Base-by-base conservation (phyloP, 2,113 vertebrate species). In the Potamarius usumacintae region DNA sequence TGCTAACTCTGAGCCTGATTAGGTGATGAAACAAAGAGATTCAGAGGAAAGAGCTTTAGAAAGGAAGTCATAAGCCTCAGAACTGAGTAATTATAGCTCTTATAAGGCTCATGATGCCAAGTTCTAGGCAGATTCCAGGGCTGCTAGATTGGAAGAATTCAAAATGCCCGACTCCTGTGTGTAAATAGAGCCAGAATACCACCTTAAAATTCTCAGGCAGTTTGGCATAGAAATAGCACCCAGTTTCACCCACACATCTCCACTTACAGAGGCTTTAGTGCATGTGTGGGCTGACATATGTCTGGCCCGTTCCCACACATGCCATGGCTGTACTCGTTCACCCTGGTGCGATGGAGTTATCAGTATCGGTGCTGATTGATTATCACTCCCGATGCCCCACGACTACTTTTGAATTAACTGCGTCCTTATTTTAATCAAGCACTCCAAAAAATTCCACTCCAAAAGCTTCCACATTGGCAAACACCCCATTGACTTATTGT, bases 401-500 rank as follows among this genome's bases (percentile, higher is more conserved):
- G 81, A 84, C 65, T 69, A 84, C 63, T 87, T 78, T 83, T 71
- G 78, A 71, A 84, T 58, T 53, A 87, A 34, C 14, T 50, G 15
- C 63, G 55, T 57, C 60, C 18, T 76, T 1, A 88, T 88, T 90
- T 86, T 9, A 60, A 89, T 85, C 67, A 62, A 7, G 48, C n/a
- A 57, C 8, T 67, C 57, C 69, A 27, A 74, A 82, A 42, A 42
- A 42, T 42, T 90, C n/a, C 67, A 22, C 89, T 85, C 34, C 55
- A 50, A 65, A 42, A 22, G 55, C 58, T 83, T 81, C 15, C 27
- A 17, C 50, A 53, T 77, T 89, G 27, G 18, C n/a, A 55, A 42
- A 58, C 53, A 15, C 63, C 48, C 18, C 22, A 82, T 72, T 80
- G 85, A 83, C 79, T 83, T 77, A n/a, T 85, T 90, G 76, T 89